Evolutionary conservation across 2,113 vertebrate genomes (phyloP), one percentile per base, ranked within the genome.

Genomic region (Tenrec ecaudatus): DNA sequence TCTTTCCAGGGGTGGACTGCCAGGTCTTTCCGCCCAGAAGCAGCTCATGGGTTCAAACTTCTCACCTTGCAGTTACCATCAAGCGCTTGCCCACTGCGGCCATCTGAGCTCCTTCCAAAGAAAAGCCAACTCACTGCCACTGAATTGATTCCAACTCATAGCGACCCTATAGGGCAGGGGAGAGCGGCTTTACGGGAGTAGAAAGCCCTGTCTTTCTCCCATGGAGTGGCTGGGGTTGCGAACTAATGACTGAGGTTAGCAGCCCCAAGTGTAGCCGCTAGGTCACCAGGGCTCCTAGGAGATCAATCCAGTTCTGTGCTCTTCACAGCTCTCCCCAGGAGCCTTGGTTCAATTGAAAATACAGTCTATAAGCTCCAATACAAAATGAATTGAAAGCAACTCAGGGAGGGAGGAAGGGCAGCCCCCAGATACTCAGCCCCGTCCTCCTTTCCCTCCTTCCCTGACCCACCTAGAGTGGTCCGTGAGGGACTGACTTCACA

Each of bases 321-420:
- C 90, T 88, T 81, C 75, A n/a, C 4, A 82, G 43, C 31, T 53
- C 53, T 53, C 19, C 77, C 43, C 43, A 53, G 77, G 29, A 79
- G 73, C 31, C 84, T 88, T 86, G 47, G 14, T 90, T 93, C 71
- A 91, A 79, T 57, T 43, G 20, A 73, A 83, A 92, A 85, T 68
- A 9, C 25, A 10, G 64, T 15, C 4, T 8, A 57, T 53, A 84
- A 53, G 25, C 12, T 33, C 86, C 82, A 57, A 0, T 22, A 20
- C 75, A 84, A 93, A 47, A 84, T 64, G 40, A 12, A 71, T 10
- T 10, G 23, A 78, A 87, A 68, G 53, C 36, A 91, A 2, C 47
- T 73, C 57, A 86, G 82, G 89, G 47, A 88, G 73, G 73, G 75
- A 88, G 84, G 47, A 84, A 79, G 73, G 75, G 64, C 76, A 77